Evolutionary conservation across 2,797 vertebrate genomes (phyloP).

Genomic region (Kryptolebias ocellatus): DNA sequence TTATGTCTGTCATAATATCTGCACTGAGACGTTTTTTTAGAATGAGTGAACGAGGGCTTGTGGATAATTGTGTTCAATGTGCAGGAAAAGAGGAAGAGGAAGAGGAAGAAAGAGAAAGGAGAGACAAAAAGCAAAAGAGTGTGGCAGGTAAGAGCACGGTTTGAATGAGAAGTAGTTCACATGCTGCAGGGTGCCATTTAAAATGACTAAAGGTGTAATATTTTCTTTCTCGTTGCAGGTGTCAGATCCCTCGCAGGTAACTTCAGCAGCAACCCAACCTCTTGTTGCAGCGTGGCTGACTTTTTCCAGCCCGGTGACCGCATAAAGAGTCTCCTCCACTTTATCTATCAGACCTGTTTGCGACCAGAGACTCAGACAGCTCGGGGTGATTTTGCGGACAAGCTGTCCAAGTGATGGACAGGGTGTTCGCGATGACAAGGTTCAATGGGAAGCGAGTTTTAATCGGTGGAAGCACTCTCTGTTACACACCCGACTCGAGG

Average conservation of each 20-base stretch:
- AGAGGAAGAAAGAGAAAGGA: constrained; percentile 90
- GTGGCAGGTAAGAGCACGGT: constrained; percentile 83
- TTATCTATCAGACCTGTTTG: constrained; percentile 62
- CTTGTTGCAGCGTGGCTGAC: constrained; percentile 65
- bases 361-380: constrained; percentile 67
- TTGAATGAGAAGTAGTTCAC: neutral
- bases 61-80: constrained; percentile 42
- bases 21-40: neutral
- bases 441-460: constrained; percentile 66
- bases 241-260: constrained; percentile 86
- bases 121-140: constrained; percentile 87
- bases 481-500: constrained; percentile 63
- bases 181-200: neutral
- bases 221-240: constrained; percentile 61
- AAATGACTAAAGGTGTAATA: neutral
- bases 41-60: neutral
- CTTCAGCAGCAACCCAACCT: constrained; percentile 51
- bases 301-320: constrained; percentile 71
- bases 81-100: constrained; percentile 86
- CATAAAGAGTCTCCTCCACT: constrained; percentile 66
- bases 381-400: constrained; percentile 64
- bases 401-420: constrained; percentile 51
- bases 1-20: too few relatives aligned
- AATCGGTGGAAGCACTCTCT: constrained; percentile 65
- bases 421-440: constrained; percentile 61